Conservation (phyloP, 2,113 vertebrate genomes). For the Charadrius vociferus region DNA sequence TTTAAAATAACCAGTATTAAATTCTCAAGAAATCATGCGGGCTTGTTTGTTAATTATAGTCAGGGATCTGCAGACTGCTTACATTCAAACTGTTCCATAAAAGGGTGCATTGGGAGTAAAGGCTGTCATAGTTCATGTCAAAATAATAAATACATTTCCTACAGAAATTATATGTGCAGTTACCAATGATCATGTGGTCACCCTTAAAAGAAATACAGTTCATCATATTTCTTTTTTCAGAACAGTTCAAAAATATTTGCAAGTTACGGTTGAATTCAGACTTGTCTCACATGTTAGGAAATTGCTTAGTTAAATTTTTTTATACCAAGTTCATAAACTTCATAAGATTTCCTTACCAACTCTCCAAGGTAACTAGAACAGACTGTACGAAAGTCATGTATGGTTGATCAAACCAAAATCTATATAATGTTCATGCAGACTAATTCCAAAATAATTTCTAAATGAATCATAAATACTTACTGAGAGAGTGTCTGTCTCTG, state of each 20-base stretch:
- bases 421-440: neutral
- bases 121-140: neutral
- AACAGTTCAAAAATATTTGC: neutral
- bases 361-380: neutral
- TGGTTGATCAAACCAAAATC: neutral
- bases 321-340: neutral
- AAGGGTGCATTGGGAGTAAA: neutral
- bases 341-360: neutral
- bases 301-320: neutral
- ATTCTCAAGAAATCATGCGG: neutral
- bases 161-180: neutral
- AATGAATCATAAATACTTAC: neutral
- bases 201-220: neutral
- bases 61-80: neutral
- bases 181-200: neutral
- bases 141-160: neutral
- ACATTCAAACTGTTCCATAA: neutral
- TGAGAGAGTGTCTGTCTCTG: neutral
- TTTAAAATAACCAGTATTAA: neutral
- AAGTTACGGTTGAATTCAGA: neutral
- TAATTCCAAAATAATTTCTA: neutral
- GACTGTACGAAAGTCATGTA: neutral
- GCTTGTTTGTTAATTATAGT: neutral
- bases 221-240: neutral
- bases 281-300: neutral